These are phyloP conservation scores for Zosterops lateralis DNA, from an alignment of 2,113 vertebrate species.

Conservation along the genomic window DNA sequence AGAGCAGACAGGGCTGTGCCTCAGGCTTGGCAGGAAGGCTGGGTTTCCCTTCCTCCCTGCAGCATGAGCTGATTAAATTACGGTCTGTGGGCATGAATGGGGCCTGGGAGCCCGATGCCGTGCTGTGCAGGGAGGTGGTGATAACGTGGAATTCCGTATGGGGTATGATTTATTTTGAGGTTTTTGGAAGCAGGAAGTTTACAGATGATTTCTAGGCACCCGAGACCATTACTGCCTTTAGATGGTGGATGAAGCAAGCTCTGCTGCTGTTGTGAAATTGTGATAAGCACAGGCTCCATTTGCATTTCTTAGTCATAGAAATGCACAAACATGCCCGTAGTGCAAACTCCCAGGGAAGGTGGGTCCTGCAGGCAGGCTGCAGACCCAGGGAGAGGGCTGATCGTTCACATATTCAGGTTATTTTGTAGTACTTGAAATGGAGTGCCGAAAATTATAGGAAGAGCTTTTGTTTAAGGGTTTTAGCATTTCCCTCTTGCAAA, in stretches of 20 bases:
- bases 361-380: neutral
- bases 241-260: neutral
- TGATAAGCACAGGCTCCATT: neutral
- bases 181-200: conserved; percentile 8
- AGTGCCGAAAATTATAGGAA: neutral
- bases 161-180: neutral
- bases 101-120: neutral
- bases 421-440: neutral
- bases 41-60: conserved; percentile 1
- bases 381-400: neutral
- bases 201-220: neutral
- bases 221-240: neutral
- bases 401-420: neutral
- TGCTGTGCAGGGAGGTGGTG: neutral
- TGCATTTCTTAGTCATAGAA: neutral
- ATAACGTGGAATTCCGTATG: neutral
- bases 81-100: neutral
- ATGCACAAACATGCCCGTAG: neutral
- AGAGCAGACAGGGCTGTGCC: neutral
- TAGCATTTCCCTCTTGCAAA: neutral
- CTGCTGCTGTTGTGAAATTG: neutral
- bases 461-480: neutral
- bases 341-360: neutral
- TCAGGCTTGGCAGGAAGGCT: neutral
- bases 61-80: conserved; percentile 9